A percentile compares a stretch with the other conserved stretches of the same genome.
Evolutionary conservation across 2,113 vertebrate species (phyloP).

Genomic region (Forbesichthys agassizii): DNA sequence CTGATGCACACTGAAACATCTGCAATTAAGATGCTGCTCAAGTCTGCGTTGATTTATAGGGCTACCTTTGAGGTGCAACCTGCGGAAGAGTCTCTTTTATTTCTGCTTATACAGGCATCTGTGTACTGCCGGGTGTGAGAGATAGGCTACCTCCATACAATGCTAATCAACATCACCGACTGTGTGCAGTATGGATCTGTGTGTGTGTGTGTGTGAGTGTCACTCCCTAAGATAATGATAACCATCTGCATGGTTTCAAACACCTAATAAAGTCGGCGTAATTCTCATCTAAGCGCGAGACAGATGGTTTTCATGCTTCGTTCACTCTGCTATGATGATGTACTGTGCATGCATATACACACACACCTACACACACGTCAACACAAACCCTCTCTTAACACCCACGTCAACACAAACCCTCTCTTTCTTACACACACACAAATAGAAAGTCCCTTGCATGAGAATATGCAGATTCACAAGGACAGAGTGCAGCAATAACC

Average conservation of each 20-base stretch:
- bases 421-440: slow-evolving; percentile 1
- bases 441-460: background rate
- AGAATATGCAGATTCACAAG: background rate
- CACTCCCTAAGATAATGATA: slow-evolving; percentile 62
- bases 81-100: background rate
- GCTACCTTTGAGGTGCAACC: no score
- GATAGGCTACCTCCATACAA: slow-evolving; percentile 30
- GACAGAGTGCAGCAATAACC: slow-evolving; percentile 6
- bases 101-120: slow-evolving; percentile 8
- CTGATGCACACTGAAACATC: background rate
- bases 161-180: slow-evolving; percentile 44
- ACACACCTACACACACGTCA: slow-evolving; percentile 14
- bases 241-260: slow-evolving; percentile 69
- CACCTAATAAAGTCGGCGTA: slow-evolving; percentile 67
- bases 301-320: slow-evolving; percentile 66
- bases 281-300: slow-evolving; percentile 67
- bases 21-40: background rate
- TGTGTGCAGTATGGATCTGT: background rate
- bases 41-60: no score
- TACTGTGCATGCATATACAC: slow-evolving; percentile 3
- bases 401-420: background rate
- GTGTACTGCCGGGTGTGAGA: slow-evolving; percentile 1
- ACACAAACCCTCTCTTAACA: background rate
- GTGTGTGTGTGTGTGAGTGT: slow-evolving; percentile 25
- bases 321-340: slow-evolving; percentile 57